These are phyloP conservation scores for Allobates femoralis DNA, from an alignment of 2,797 vertebrate species.

Conservation along the genomic window DNA sequence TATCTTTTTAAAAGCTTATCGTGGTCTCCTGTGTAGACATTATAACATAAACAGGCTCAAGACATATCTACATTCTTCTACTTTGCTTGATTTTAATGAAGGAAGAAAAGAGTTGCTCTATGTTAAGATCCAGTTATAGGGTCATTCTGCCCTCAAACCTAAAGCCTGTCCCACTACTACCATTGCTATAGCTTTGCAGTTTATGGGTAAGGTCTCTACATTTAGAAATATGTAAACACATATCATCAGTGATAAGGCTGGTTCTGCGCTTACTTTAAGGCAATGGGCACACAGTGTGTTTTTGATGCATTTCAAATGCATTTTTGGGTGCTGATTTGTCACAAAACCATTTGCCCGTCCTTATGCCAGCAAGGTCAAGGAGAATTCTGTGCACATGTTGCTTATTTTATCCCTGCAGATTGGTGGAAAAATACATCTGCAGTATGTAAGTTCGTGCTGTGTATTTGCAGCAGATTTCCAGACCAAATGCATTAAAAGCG, in stretches of 20 bases:
- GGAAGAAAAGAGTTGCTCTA: not conserved
- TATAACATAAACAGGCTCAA: constrained; percentile 41
- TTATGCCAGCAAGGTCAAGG: too few relatives aligned
- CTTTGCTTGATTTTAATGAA: not conserved
- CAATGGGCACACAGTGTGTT: too few relatives aligned
- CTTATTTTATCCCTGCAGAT: too few relatives aligned
- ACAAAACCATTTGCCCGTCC: too few relatives aligned
- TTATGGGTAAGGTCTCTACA: not conserved
- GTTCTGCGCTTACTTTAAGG: not conserved
- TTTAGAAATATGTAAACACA: not conserved
- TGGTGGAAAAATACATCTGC: too few relatives aligned
- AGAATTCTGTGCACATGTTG: too few relatives aligned
- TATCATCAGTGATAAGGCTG: not conserved
- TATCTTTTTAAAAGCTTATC: constrained; percentile 51
- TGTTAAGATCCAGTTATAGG: not conserved
- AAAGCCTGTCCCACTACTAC: not conserved
- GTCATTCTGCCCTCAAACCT: not conserved
- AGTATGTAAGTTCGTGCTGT: too few relatives aligned
- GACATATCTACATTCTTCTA: not conserved
- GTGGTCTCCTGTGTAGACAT: constrained; percentile 39
- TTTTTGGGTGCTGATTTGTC: too few relatives aligned
- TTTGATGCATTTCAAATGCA: too few relatives aligned
- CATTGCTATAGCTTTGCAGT: not conserved
- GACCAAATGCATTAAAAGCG: too few relatives aligned
- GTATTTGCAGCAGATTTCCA: too few relatives aligned